A percentile compares a stretch with the other conserved stretches of the same genome.
phyloP scores from a whole-genome alignment of 2,797 vertebrate species.

The Pteronotus mesoamericanus region DNA sequence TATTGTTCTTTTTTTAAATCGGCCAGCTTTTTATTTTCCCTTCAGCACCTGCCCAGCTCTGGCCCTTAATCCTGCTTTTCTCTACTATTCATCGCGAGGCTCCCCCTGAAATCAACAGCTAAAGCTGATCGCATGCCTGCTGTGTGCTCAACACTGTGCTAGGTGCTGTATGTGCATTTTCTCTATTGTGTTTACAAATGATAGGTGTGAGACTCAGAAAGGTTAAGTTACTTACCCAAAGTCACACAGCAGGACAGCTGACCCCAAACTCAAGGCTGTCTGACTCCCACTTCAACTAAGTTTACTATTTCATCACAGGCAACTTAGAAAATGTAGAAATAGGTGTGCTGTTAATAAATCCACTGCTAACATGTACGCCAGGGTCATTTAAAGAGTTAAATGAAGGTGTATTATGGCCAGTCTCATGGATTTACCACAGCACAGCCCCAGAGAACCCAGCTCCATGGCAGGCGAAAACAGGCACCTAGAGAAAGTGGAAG shows the following conservation, averaged over 20 bases:
- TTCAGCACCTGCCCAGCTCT: too few relatives aligned
- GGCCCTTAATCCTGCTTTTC: not conserved
- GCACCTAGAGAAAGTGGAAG: rapidly evolving
- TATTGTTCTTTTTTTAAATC: not conserved
- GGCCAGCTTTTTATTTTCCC: not conserved
- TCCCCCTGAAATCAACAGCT: rapidly evolving
- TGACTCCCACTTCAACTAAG: not conserved
- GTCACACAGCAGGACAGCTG: not conserved
- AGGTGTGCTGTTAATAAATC: not conserved
- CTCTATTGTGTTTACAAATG: not conserved
- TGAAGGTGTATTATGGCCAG: rapidly evolving
- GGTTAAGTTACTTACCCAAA: too few relatives aligned
- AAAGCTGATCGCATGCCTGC: rapidly evolving
- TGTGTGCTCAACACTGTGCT: rapidly evolving
- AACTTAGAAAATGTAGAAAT: not conserved
- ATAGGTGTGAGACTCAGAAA: not conserved
- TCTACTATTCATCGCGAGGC: rapidly evolving
- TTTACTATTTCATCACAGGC: not conserved
- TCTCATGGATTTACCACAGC: not conserved
- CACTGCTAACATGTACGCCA: rapidly evolving
- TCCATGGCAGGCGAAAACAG: rapidly evolving
- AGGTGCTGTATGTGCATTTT: rapidly evolving
- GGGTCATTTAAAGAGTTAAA: too few relatives aligned
- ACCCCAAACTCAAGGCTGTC: not conserved
- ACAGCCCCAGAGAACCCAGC: not conserved